Evolutionary conservation across 2,888 invertebrate species (phyloP).

Genomic region (Cosmia pyralina): DNA sequence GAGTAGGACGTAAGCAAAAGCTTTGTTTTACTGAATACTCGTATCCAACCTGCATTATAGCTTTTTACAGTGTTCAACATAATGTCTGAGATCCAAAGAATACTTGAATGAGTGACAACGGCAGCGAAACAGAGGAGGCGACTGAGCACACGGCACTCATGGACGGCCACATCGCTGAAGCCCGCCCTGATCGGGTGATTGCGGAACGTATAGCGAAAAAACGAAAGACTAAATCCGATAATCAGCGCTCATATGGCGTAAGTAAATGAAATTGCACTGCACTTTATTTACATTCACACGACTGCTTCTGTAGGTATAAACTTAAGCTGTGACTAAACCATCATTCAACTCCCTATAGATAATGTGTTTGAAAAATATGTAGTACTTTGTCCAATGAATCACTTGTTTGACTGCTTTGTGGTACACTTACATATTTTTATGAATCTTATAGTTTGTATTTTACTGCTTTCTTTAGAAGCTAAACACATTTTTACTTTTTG

Average conservation of each 20-base stretch:
- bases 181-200: constrained; percentile 89
- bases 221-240: constrained; percentile 88
- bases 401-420: not conserved
- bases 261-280: constrained; percentile 65
- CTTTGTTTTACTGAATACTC: constrained; percentile 40
- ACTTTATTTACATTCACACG: not conserved
- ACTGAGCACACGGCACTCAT: constrained; percentile 95
- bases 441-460: constrained; percentile 3
- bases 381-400: constrained; percentile 12
- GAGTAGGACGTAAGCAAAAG: constrained; percentile 14
- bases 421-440: not conserved
- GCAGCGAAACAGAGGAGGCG: constrained; percentile 90
- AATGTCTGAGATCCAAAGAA: constrained; percentile 71
- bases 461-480: not conserved
- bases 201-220: constrained; percentile 89
- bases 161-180: constrained; percentile 95
- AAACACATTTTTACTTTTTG: not conserved
- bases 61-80: constrained; percentile 60
- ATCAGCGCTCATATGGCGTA: constrained; percentile 89
- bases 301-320: not conserved
- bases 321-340: constrained; percentile 31
- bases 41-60: constrained; percentile 14
- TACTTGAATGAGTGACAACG: constrained; percentile 85
- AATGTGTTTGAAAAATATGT: constrained; percentile 37
- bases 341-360: constrained; percentile 52